Percentiles rank a stretch among this genome's conserved stretches.
phyloP scores from a whole-genome alignment of 2,888 invertebrate genomes.

The Arenicola marina region DNA sequence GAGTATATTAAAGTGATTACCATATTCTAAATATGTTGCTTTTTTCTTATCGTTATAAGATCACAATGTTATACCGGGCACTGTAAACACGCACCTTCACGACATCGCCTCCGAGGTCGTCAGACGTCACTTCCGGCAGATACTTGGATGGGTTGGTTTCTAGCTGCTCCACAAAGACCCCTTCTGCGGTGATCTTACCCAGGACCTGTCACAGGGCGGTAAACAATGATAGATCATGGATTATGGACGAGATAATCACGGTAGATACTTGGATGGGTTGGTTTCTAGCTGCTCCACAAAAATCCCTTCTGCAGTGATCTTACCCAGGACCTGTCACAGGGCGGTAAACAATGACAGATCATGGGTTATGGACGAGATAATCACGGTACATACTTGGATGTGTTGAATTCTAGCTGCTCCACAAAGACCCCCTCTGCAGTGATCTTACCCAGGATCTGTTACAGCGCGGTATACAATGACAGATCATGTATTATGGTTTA shows the following conservation, averaged over 20 bases:
- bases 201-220: constrained; percentile 43
- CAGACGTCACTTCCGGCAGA: constrained; percentile 55
- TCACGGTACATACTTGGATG: constrained; percentile 58
- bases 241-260: too few relatives aligned
- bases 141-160: constrained; percentile 59
- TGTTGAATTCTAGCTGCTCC: constrained; percentile 60
- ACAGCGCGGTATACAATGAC: too few relatives aligned
- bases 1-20: too few relatives aligned
- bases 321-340: constrained; percentile 49
- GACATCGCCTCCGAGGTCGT: constrained; percentile 52
- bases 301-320: constrained; percentile 59
- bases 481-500: too few relatives aligned
- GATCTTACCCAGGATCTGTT: constrained; percentile 56
- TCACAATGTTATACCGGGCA: too few relatives aligned
- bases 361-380: too few relatives aligned
- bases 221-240: too few relatives aligned
- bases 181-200: constrained; percentile 59
- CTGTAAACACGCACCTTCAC: constrained; percentile 56
- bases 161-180: constrained; percentile 60
- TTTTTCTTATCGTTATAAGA: too few relatives aligned
- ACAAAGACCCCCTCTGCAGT: constrained; percentile 59
- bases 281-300: constrained; percentile 60
- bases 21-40: too few relatives aligned
- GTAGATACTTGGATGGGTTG: constrained; percentile 57
- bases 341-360: too few relatives aligned